Conservation (phyloP, 2,113 vertebrate species). For the Porphyrio hochstetteri region DNA sequence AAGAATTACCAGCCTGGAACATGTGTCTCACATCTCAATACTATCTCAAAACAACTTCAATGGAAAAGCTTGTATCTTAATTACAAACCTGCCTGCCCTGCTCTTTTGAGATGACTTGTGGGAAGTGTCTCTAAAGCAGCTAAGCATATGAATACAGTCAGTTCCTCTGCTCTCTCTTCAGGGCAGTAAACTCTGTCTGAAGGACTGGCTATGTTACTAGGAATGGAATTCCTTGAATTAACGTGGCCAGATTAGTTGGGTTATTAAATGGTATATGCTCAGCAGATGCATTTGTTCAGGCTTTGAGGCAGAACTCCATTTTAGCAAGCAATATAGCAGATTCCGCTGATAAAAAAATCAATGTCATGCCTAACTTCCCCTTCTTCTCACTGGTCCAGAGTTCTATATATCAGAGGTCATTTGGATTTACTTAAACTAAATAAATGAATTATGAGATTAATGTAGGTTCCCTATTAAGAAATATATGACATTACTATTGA, state of each 20-base stretch:
- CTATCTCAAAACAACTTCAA: background rate
- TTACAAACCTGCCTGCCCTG: background rate
- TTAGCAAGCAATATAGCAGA: background rate
- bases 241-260: background rate
- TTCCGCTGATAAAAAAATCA: background rate
- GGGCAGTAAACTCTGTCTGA: background rate
- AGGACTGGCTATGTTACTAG: background rate
- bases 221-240: background rate
- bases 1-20: background rate
- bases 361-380: background rate
- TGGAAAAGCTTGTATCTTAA: background rate
- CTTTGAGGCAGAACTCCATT: background rate
- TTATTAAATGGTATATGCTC: background rate
- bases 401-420: background rate
- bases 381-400: background rate
- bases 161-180: background rate
- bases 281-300: background rate
- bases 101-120: background rate
- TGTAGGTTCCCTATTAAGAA: background rate
- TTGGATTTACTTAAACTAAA: background rate
- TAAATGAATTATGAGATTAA: background rate
- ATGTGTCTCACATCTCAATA: background rate
- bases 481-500: background rate
- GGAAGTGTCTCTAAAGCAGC: background rate
- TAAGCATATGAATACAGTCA: background rate